These are phyloP conservation scores for Auanema sp. DNA, from an alignment of 2,888 invertebrate species.

Conservation along the genomic window DNA sequence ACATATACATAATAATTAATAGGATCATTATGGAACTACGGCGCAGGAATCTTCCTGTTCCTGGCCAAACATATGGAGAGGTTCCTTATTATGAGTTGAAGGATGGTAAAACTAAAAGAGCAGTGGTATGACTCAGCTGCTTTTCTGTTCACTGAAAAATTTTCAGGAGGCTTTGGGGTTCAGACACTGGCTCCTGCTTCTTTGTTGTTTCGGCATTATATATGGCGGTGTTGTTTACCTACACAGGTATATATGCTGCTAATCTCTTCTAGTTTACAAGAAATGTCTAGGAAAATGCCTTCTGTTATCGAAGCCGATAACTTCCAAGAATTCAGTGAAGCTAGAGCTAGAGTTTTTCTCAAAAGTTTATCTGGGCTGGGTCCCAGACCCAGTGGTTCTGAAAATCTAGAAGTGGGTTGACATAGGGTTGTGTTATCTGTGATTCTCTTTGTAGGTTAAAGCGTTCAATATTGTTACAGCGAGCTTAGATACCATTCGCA, in stretches of 20 bases:
- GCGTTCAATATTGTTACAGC: constrained; percentile 35
- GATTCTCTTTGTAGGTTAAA: constrained; percentile 18
- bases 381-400: constrained; percentile 59
- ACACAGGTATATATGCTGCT: constrained; percentile 37
- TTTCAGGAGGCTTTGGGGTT: constrained; percentile 51
- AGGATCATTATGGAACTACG: too few relatives aligned
- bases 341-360: constrained; percentile 48
- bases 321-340: constrained; percentile 35
- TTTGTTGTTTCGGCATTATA: constrained; percentile 45
- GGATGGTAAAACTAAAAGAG: constrained; percentile 24
- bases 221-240: constrained; percentile 56
- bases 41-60: background rate
- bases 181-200: constrained; percentile 58
- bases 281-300: constrained; percentile 33
- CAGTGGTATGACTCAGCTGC: constrained; percentile 7
- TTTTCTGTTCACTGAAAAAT: background rate
- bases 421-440: background rate
- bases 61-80: background rate
- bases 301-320: constrained; percentile 27
- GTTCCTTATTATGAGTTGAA: constrained; percentile 20
- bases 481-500: constrained; percentile 17
- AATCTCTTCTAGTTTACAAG: background rate
- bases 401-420: constrained; percentile 45
- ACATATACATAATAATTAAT: too few relatives aligned
- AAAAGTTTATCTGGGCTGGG: constrained; percentile 52